These are phyloP conservation scores for Zapus hudsonius DNA, from an alignment of 2,113 vertebrate species.

Conservation along the genomic window DNA sequence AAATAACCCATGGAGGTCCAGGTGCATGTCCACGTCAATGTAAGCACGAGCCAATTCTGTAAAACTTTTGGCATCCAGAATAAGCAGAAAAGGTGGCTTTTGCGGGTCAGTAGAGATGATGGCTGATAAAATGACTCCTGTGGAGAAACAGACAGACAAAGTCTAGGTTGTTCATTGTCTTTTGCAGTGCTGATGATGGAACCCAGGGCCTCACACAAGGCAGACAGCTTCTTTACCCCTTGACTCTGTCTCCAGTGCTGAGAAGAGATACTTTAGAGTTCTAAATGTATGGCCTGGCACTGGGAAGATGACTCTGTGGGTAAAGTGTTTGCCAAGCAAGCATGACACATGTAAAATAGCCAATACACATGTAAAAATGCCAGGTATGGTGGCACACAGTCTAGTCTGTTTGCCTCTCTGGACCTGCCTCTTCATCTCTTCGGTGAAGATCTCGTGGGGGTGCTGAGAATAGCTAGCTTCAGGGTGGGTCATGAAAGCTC, in stretches of 20 bases:
- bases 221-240: background rate
- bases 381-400: too few species aligned
- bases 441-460: background rate
- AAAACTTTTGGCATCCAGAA: slow-evolving; percentile 93
- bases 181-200: background rate
- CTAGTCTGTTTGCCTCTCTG: background rate
- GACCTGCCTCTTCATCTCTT: background rate
- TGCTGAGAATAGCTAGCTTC: background rate
- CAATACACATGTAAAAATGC: too few species aligned
- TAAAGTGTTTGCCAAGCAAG: background rate
- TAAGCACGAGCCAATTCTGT: slow-evolving; percentile 91
- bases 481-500: background rate
- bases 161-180: background rate
- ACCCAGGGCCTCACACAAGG: fast-evolving
- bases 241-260: background rate
- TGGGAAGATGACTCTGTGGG: background rate
- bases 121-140: slow-evolving; percentile 90
- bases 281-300: background rate
- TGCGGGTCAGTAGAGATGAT: slow-evolving; percentile 87
- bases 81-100: slow-evolving; percentile 88
- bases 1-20: slow-evolving; percentile 94
- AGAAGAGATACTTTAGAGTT: background rate
- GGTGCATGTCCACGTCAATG: slow-evolving; percentile 85
- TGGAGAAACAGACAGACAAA: slow-evolving; percentile 28
- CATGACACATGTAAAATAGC: too few species aligned